These are phyloP conservation scores for Dicentrarchus labrax DNA, from an alignment of 2,113 vertebrate genomes.

Conservation along the genomic window DNA sequence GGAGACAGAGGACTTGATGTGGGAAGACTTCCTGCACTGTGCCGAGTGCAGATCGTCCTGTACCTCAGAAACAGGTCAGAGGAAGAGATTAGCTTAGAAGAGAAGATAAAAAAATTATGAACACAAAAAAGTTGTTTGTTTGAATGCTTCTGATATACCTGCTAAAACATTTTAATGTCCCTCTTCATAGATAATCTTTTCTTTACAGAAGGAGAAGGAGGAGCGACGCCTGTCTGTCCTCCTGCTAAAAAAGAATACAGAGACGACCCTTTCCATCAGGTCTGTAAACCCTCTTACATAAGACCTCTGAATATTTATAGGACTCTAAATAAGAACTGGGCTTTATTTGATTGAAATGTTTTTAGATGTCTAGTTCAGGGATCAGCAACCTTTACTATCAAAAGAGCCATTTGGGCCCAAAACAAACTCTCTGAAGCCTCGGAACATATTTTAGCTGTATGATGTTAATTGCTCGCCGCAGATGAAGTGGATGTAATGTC, in stretches of 20 bases:
- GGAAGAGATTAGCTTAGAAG: neutral
- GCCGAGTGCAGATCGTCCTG: conserved; percentile 96
- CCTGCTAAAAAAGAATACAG: conserved; percentile 94
- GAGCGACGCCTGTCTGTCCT: conserved; percentile 83
- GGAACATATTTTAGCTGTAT: too few species aligned
- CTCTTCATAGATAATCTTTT: neutral
- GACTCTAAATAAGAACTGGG: neutral
- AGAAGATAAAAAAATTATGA: neutral
- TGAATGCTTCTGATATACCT: neutral
- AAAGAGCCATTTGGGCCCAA: too few species aligned
- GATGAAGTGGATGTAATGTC: too few species aligned
- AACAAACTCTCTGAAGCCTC: too few species aligned
- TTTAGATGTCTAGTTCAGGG: too few species aligned
- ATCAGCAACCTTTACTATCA: too few species aligned
- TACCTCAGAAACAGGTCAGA: conserved; percentile 89
- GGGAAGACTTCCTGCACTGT: conserved; percentile 98
- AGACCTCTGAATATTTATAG: neutral
- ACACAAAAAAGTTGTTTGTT: neutral
- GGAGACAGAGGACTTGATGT: conserved; percentile 96
- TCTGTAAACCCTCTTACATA: conserved; percentile 57
- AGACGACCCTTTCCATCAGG: conserved; percentile 98
- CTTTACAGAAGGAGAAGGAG: conserved; percentile 88
- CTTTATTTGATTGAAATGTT: too few species aligned
- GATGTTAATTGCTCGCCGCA: too few species aligned
- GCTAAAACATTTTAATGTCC: neutral